These are phyloP conservation scores for Xanthia togata DNA, from an alignment of 2,888 invertebrate genomes.

Conservation along the genomic window DNA sequence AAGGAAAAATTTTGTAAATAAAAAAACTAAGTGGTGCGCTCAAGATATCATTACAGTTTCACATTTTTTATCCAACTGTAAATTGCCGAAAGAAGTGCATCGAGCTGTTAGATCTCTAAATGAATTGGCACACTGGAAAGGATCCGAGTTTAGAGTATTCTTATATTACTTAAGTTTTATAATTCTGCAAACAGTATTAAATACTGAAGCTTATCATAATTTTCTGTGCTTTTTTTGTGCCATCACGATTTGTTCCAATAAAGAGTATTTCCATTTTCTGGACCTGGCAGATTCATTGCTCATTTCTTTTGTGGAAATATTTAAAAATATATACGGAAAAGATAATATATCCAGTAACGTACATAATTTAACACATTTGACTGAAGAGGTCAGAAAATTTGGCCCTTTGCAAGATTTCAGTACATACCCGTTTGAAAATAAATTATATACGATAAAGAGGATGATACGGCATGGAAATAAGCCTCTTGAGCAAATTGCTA, in stretches of 20 bases:
- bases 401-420: not conserved
- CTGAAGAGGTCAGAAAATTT: slow-evolving; percentile 1
- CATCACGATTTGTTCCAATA: no score
- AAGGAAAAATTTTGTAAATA: not conserved
- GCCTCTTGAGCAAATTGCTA: not conserved
- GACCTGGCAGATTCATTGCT: no score
- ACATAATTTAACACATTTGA: not conserved
- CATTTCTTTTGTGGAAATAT: not conserved
- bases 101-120: not conserved
- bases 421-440: slow-evolving; percentile 1
- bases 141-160: no score
- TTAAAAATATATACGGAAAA: not conserved
- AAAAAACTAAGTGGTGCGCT: not conserved
- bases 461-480: not conserved
- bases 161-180: no score
- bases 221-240: no score
- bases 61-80: not conserved
- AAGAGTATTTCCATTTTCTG: no score
- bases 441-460: not conserved
- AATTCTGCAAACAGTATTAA: no score
- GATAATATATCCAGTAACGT: not conserved
- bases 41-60: not conserved
- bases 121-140: not conserved
- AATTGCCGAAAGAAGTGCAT: not conserved
- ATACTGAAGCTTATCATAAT: no score